A percentile compares a stretch with the other conserved stretches of the same genome.
Conservation (phyloP, 2,797 vertebrate genomes). For the Pagetopsis macropterus region DNA sequence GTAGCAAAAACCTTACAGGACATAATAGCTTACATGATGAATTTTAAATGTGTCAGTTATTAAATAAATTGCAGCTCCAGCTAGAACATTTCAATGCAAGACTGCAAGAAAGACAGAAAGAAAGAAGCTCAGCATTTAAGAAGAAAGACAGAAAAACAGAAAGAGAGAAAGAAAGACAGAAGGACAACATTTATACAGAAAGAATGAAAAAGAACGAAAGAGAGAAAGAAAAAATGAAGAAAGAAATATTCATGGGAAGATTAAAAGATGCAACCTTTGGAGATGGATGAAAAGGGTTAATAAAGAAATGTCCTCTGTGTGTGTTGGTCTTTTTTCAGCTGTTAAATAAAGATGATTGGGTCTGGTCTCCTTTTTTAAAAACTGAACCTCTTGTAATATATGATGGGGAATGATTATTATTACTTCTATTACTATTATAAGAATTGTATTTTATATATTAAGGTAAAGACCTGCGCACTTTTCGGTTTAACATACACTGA, state of each 20-base stretch:
- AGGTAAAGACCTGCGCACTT: neutral
- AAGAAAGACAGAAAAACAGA: no score
- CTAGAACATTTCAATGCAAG: neutral
- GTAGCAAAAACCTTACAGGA: neutral
- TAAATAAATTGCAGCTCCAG: neutral
- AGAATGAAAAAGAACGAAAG: conserved; percentile 1
- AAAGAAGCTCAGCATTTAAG: no score
- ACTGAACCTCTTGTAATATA: neutral
- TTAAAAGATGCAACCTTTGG: neutral
- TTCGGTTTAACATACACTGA: neutral
- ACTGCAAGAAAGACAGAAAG: neutral
- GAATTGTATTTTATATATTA: neutral
- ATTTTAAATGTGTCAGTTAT: no score
- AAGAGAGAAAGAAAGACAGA: no score
- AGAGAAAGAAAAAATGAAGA: neutral
- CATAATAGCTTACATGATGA: no score
- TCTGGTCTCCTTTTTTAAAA: conserved; percentile 48
- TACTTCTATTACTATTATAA: neutral
- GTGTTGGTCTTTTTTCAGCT: conserved; percentile 57
- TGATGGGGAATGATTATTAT: neutral
- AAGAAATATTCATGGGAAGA: neutral
- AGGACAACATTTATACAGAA: neutral
- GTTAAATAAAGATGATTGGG: conserved; percentile 68
- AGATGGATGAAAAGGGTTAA: conserved; percentile 21
- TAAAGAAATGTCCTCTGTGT: conserved; percentile 65